Base-by-base conservation (phyloP, 2,797 vertebrate species). In the Argya squamiceps region DNA sequence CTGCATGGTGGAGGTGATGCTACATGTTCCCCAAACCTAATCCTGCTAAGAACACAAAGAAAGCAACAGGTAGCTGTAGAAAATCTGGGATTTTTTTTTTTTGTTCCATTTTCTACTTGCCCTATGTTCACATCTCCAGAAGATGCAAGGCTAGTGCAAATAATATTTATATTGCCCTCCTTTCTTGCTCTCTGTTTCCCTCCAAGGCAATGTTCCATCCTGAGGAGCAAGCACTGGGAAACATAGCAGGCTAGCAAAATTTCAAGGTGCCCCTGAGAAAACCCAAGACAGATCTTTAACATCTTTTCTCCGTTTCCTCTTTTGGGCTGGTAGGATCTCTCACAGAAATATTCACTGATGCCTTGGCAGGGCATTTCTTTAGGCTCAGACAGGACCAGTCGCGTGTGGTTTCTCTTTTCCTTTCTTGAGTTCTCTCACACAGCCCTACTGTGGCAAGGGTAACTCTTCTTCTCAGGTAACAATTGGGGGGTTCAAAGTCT, bases 341-440 rank as follows among this genome's bases (percentile, higher is more conserved):
- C 34, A 29, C 44, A 68, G 29, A 84, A 82, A 59, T 37, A 41
- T 0, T 32, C 29, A 32, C 70, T 81, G 32, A 18, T 65, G 32
- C 30, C 52, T 47, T 68, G 49, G 17, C 41, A 49, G 39, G 30
- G 39, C 22, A 39, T 41, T 68, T 50, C 56, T 52, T 59, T 63
- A 65, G 32, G 10, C 14, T 91, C 37, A 53, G 62, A 30, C 71
- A 76, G 73, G 47, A 82, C 34, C 37, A 10, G 19, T 37, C n/a
- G 46, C 0, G 0, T 26, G 27, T 27, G 36, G 24, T 58, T 89
- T 82, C 46, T 65, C 39, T 73, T 89, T 73, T 82, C 12, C 12
- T 20, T n/a, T 76, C 50, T 26, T 34, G n/a, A 0, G 0, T 64
- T 47, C 59, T 88, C 18, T 79, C 34, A 67, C n/a, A 19, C 14